These are phyloP conservation scores for Xylocopa sonorina DNA, from an alignment of 1,140 invertebrate species.

Conservation along the genomic window DNA sequence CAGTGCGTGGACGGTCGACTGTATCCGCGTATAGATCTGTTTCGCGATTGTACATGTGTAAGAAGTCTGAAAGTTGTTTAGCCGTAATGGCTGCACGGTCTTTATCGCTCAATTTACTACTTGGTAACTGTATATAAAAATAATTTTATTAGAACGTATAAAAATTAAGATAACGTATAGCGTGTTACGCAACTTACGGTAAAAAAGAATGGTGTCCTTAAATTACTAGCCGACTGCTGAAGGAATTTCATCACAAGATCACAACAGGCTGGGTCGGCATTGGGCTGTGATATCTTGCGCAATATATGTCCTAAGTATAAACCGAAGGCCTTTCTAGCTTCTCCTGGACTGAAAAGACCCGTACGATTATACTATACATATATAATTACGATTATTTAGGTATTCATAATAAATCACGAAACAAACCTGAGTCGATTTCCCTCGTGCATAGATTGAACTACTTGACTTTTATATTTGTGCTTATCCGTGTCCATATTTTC, in stretches of 20 bases:
- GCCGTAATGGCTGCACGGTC: conserved; percentile 93
- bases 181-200: conserved; percentile 81
- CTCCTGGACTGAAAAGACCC: conserved; percentile 79
- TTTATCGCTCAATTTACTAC: conserved; percentile 89
- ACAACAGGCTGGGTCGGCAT: conserved; percentile 81
- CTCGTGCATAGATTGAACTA: conserved; percentile 80
- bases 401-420: background rate
- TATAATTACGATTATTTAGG: too few species aligned
- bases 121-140: conserved; percentile 84
- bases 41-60: conserved; percentile 94
- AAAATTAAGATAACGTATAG: background rate
- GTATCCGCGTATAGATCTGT: conserved; percentile 89
- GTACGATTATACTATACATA: background rate
- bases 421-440: conserved; percentile 83
- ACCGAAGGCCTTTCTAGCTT: conserved; percentile 92
- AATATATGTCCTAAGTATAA: conserved; percentile 91
- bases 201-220: conserved; percentile 89
- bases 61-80: conserved; percentile 95
- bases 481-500: conserved; percentile 77
- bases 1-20: conserved; percentile 84
- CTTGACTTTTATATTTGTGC: conserved; percentile 79
- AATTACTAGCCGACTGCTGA: conserved; percentile 89
- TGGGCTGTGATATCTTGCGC: conserved; percentile 85
- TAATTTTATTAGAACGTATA: background rate
- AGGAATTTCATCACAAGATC: conserved; percentile 92